Evolutionary conservation across 2,888 invertebrate species (phyloP), one percentile per base, ranked within the genome.

Genomic region (Cheilosia vernalis): DNA sequence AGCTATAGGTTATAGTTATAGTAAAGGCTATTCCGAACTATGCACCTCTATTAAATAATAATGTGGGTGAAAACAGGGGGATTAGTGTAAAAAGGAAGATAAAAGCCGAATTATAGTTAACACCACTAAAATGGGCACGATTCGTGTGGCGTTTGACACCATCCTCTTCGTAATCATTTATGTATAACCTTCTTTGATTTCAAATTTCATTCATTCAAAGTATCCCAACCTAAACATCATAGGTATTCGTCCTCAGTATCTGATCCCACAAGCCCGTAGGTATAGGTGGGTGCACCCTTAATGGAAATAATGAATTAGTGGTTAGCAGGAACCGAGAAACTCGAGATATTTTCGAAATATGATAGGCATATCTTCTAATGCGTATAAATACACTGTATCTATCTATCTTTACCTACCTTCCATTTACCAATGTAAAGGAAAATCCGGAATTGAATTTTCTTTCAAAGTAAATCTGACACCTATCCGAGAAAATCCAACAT

Each of bases 401-500:
- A 37, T n/a, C 64, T 67, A 47, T 27, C 17, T 24, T 30, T 10
- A 13, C 42, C 15, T 4, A 61, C 19, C n/a, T n/a, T 53, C 55
- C 33, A 33, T 33, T 33, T 10, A 67, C 17, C 44, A 15, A 51
- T 51, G 51, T 15, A 24, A 27, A 21, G 7, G 17, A 64, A 66
- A 73, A 63, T 63, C 47, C 51, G 53, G 53, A 67, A 69, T 55
- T 55, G 15, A 63, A 47, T 37, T 70, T 58, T 42, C 64, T 47
- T 51, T 76, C 17, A 30, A 80, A 81, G 63, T 72, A 72, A 85
- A 85, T 81, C 76, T 77, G 85, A 85, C 76, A 85, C 85, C 70
- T 61, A 60, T 51, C 49, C n/a, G 10, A 24, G 44, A 37, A 72
- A 72, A 61, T 40, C 33, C 6, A 19, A 56, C 27, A 80, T 87